Conservation (phyloP, 2,888 invertebrate genomes). For the Ommatoiulus sabulosus region DNA sequence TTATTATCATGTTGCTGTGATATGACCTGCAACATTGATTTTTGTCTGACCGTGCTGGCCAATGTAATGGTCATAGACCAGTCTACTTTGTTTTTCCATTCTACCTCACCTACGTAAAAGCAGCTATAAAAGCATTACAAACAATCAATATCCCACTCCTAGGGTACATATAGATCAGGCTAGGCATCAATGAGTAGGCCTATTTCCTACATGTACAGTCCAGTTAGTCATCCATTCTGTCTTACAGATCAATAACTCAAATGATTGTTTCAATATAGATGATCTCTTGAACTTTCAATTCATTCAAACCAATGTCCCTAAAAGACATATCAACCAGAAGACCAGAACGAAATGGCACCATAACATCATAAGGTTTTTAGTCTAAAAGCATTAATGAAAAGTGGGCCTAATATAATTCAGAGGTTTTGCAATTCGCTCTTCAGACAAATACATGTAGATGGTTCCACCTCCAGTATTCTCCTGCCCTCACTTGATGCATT, state of each 20-base stretch:
- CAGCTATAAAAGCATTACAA: background rate
- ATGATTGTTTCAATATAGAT: background rate
- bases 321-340: background rate
- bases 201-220: background rate
- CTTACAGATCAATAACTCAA: background rate
- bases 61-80: constrained; percentile 7
- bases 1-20: background rate
- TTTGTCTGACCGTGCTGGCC: background rate
- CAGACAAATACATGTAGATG: no score
- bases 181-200: background rate
- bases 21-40: background rate
- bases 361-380: no score
- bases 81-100: background rate
- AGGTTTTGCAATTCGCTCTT: no score
- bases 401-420: no score
- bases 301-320: background rate
- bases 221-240: background rate
- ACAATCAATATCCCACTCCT: constrained; percentile 29
- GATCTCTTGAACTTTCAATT: background rate
- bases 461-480: no score
- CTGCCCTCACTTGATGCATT: no score
- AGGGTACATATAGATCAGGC: background rate
- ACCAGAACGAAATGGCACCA: background rate
- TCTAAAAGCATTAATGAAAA: no score
- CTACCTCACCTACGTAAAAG: background rate